Evolutionary conservation across 2,797 vertebrate species (phyloP), one percentile per base, ranked within the genome.

Genomic region (Sebastes baramenuke): DNA sequence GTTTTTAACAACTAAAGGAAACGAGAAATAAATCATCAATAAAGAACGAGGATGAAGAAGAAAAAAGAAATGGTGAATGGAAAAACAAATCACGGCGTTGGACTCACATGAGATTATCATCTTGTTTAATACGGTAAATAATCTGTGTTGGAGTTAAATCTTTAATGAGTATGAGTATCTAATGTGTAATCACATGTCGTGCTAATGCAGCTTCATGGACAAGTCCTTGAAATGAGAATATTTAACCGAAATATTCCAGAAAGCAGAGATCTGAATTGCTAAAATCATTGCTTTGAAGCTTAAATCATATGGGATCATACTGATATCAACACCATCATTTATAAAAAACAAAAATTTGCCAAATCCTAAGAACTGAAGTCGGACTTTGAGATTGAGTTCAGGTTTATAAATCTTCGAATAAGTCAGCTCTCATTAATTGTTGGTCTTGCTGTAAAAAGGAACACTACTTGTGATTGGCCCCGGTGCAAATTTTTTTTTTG

Each of bases 141-240:
- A 71, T n/a, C 58, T 30, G 60, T 49, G 32, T 49, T 59, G 46
- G 12, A 32, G 14, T 55, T 62, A 65, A 61, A 42, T 42, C 38
- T 42, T 42, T 42, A 42, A 16, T 42, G 38, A 16, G 38, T 42
- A 42, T 14, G 38, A 6, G 38, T 42, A 42, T 42, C 3, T 1
- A 42, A 14, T 42, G 13, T 46, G 42, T 46, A 18, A 46, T 46
- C 42, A 46, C 42, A 16, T 42, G 16, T 46, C 3, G 16, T 46
- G 42, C 42, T 46, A 46, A 18, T 20, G 42, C 42, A 46, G 42
- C 42, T 18, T 38, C 34, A 42, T 9, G 25, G 58, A 62, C 42
- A 62, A 62, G 64, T 64, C 74, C 75, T 83, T 68, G 65, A 14
- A 75, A 75, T 30, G 16, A 12, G 32, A 24, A 72, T 14, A 67